Percentiles rank a stretch among this genome's conserved stretches.
These are phyloP conservation scores for Cactoblastis cactorum DNA, from an alignment of 2,888 invertebrate species.

Conservation along the genomic window DNA sequence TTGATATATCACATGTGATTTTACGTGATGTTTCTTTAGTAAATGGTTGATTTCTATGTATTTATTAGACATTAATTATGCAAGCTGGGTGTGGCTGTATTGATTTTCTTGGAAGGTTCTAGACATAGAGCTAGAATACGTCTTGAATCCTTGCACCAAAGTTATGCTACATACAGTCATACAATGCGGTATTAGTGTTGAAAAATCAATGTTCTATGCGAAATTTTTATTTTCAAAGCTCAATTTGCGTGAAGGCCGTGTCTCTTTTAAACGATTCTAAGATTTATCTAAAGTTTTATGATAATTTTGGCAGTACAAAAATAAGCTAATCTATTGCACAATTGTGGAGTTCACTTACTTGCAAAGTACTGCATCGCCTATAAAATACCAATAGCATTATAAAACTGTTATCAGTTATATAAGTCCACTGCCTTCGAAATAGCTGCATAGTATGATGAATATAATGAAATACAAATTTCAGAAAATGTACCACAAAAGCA, in stretches of 20 bases:
- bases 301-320: constrained; percentile 4
- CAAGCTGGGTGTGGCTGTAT: constrained; percentile 79
- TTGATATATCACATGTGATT: constrained; percentile 68
- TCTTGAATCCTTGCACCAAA: constrained; percentile 66
- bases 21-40: constrained; percentile 50
- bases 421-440: constrained; percentile 50
- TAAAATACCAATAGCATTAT: constrained; percentile 59
- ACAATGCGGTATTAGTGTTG: constrained; percentile 50
- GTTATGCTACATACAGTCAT: constrained; percentile 47
- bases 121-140: constrained; percentile 69
- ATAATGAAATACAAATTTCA: constrained; percentile 1
- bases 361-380: constrained; percentile 42
- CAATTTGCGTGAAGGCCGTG: not conserved
- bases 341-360: constrained; percentile 33
- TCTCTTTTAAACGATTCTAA: not conserved
- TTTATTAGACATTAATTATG: constrained; percentile 64
- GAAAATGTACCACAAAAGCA: not conserved
- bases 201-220: constrained; percentile 33
- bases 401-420: constrained; percentile 70
- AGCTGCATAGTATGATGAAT: constrained; percentile 22
- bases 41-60: constrained; percentile 39
- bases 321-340: constrained; percentile 25
- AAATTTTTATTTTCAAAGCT: constrained; percentile 9
- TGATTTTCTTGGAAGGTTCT: constrained; percentile 78
- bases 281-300: not conserved